These are phyloP conservation scores for Alectura lathami DNA, from an alignment of 2,113 vertebrate genomes.

Conservation along the genomic window DNA sequence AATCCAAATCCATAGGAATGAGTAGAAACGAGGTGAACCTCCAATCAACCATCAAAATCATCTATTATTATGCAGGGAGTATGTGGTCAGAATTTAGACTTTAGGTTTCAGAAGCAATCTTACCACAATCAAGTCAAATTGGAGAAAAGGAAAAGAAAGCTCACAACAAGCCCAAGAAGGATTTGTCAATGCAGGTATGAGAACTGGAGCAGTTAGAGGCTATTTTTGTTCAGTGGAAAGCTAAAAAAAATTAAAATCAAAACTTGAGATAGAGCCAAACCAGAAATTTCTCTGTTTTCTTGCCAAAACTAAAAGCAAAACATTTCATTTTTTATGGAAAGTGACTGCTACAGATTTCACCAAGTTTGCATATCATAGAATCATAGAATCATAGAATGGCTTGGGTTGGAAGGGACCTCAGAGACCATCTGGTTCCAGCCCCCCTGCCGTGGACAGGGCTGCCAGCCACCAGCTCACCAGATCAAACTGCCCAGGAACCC, in stretches of 20 bases:
- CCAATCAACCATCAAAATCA: background rate
- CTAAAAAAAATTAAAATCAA: background rate
- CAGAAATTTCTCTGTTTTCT: background rate
- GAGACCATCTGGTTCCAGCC: too few relatives aligned
- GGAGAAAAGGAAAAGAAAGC: background rate
- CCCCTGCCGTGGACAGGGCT: too few relatives aligned
- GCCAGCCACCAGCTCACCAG: too few relatives aligned
- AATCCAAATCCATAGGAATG: background rate
- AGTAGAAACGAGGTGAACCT: background rate
- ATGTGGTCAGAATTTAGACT: background rate
- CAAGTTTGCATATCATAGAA: fast-evolving
- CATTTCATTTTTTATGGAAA: background rate
- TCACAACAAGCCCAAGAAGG: background rate
- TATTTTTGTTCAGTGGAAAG: background rate
- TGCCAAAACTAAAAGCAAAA: background rate
- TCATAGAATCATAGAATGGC: too few relatives aligned
- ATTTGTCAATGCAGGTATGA: background rate
- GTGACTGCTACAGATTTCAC: background rate
- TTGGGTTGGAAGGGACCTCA: too few relatives aligned
- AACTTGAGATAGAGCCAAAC: background rate
- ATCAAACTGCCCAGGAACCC: too few relatives aligned
- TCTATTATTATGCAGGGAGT: background rate
- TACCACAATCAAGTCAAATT: background rate
- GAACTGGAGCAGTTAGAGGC: background rate
- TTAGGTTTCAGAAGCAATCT: background rate